Evolutionary conservation across 2,113 vertebrate species (phyloP).

Genomic region (Myocastor coypus): DNA sequence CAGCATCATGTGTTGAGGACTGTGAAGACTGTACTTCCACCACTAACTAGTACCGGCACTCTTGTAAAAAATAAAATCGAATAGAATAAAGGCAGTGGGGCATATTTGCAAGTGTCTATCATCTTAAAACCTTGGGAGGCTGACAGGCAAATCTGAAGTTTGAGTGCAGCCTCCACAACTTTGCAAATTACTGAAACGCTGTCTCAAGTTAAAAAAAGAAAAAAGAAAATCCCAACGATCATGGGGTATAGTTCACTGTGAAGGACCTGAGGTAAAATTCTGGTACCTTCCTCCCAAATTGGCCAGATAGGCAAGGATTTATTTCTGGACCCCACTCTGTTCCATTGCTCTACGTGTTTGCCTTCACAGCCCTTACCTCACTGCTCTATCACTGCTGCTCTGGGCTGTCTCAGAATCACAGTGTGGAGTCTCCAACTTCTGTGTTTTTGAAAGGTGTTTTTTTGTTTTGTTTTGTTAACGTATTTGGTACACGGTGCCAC

Average conservation of each 20-base stretch:
- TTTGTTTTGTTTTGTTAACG: no score
- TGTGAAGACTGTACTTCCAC: not conserved
- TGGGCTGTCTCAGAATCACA: not conserved
- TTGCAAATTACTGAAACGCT: not conserved
- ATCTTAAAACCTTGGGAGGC: no score
- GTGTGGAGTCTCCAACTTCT: not conserved
- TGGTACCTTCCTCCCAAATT: not conserved
- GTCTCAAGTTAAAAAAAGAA: not conserved
- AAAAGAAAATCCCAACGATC: not conserved
- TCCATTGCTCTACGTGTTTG: not conserved
- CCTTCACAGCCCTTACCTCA: not conserved
- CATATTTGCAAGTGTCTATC: no score
- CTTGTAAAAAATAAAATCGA: not conserved
- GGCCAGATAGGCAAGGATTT: not conserved
- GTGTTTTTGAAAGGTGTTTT: not conserved
- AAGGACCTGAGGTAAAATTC: not conserved
- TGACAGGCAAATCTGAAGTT: not conserved
- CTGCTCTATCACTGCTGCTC: not conserved
- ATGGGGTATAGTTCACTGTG: not conserved
- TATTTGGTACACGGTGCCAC: no score
- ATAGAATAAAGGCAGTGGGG: not conserved
- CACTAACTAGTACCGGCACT: not conserved
- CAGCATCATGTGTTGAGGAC: not conserved
- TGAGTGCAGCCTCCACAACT: not conserved
- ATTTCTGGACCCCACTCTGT: not conserved